A percentile compares a stretch with the other conserved stretches of the same genome.
phyloP scores from a whole-genome alignment of 2,113 vertebrate genomes.

The Oxyruncus cristatus region DNA sequence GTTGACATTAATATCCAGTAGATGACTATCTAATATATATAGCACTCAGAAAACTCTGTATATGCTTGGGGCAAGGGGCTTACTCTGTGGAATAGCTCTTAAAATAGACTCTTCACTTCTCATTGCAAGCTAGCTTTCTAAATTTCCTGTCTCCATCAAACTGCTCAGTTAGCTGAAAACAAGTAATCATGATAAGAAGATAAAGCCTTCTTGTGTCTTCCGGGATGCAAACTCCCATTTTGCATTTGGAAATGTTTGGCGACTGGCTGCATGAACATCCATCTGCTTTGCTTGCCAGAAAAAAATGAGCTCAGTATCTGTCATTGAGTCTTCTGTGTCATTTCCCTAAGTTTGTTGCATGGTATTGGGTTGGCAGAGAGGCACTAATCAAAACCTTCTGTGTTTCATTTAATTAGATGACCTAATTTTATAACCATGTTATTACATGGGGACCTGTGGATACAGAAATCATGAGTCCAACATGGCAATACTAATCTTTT shows the following conservation, averaged over 20 bases:
- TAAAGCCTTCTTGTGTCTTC: neutral
- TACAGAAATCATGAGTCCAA: neutral
- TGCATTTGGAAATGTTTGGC: neutral
- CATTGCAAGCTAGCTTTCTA: neutral
- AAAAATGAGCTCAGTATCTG: neutral
- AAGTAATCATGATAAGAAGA: conserved; percentile 1
- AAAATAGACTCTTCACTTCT: neutral
- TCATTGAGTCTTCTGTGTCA: neutral
- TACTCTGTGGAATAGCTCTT: neutral
- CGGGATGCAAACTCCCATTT: neutral
- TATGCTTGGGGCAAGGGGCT: neutral
- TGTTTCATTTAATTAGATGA: neutral
- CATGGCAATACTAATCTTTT: neutral
- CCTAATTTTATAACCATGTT: neutral
- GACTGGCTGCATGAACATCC: neutral
- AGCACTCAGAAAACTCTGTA: neutral
- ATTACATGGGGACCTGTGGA: neutral
- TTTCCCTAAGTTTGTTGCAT: neutral
- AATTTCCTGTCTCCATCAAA: neutral
- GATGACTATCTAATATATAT: neutral
- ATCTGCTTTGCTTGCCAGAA: neutral
- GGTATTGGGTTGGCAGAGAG: neutral
- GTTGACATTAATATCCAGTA: neutral
- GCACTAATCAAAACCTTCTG: neutral
- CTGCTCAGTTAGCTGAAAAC: conserved; percentile 28